Base-by-base conservation (phyloP, 2,888 invertebrate species). In the Lycophotia porphyrea region DNA sequence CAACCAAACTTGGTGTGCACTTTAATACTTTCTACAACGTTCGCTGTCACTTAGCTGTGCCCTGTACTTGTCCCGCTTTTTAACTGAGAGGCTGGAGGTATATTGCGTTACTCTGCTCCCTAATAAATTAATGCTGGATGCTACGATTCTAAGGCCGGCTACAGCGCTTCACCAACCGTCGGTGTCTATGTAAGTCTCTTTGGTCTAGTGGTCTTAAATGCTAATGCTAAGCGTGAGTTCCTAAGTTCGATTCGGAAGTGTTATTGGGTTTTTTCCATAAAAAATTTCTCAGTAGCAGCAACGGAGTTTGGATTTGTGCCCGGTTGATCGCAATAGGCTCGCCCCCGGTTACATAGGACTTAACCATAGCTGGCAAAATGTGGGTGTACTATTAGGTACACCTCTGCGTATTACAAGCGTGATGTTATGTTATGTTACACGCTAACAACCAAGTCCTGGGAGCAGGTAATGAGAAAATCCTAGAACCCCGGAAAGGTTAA, bases 51-150 rank as follows among this genome's bases (percentile, higher is more conserved):
- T 84, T 81, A 77, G 27, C 52, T 44, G 24, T 8, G 34, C 31
- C 61, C 5, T 65, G 52, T 74, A 66, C 73, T 76, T 73, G 69
- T 64, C 34, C 49, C 27, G 11, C 39, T 79, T 85, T 78, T 73
- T 71, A 67, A 42, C 49, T 39, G 1, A 36, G 42, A 58, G 21
- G 42, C 63, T 72, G 55, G 47, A 58, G 27, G 49, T 65, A 75
- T 79, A 76, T 76, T 71, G 71, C 66, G 42, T 69, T 61, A 76
- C 71, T 64, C 86, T 83, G 81, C 88, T 87, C 74, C 80, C 68
- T 88, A 88, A 89, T 92, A 91, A 89, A 92, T 92, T 91, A 91
- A 92, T 90, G 91, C 90, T 88, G 89, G 89, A 87, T 86, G 85
- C 81, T 82, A 84, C 82, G 81, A 82, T 86, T 87, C 88, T 86